These are phyloP conservation scores for Lasaia peninsularis DNA, from an alignment of 1,140 invertebrate species.

Conservation along the genomic window DNA sequence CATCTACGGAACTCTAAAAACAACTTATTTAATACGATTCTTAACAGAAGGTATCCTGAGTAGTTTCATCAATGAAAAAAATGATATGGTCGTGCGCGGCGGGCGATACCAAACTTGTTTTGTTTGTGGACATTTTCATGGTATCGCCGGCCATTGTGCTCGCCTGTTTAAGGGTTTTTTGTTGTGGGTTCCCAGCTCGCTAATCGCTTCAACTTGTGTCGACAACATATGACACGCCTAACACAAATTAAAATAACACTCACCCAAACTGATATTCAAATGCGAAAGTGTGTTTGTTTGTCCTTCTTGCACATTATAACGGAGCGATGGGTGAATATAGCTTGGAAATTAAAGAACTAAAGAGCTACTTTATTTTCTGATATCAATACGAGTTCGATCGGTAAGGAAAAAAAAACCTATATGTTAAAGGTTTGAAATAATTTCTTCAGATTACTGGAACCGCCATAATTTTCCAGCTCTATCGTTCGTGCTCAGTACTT, in stretches of 20 bases:
- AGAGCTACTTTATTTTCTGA: too few species aligned
- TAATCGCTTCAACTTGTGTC: slow-evolving; percentile 55
- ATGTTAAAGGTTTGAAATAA: too few species aligned
- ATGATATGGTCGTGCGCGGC: slow-evolving; percentile 9
- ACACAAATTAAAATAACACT: slow-evolving; percentile 7
- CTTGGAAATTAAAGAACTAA: too few species aligned
- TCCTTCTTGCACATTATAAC: not conserved
- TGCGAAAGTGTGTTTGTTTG: too few species aligned
- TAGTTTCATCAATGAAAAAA: slow-evolving; percentile 3
- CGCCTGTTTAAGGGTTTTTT: slow-evolving; percentile 47
- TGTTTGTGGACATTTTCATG: slow-evolving; percentile 60
- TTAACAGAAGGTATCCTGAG: not conserved
- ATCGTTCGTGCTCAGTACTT: too few species aligned
- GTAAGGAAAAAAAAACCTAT: too few species aligned
- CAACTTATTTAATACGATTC: not conserved
- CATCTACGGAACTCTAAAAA: not conserved
- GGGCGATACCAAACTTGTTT: slow-evolving; percentile 43
- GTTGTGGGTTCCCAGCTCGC: slow-evolving; percentile 33
- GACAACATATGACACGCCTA: slow-evolving; percentile 55
- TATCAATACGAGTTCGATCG: too few species aligned
- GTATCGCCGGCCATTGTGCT: slow-evolving; percentile 47
- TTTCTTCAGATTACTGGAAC: too few species aligned
- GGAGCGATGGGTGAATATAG: not conserved
- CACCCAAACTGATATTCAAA: not conserved
- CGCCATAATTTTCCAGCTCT: too few species aligned